Evolutionary conservation across 2,113 vertebrate species (phyloP).

Genomic region (Phrynocephalus versicolor): DNA sequence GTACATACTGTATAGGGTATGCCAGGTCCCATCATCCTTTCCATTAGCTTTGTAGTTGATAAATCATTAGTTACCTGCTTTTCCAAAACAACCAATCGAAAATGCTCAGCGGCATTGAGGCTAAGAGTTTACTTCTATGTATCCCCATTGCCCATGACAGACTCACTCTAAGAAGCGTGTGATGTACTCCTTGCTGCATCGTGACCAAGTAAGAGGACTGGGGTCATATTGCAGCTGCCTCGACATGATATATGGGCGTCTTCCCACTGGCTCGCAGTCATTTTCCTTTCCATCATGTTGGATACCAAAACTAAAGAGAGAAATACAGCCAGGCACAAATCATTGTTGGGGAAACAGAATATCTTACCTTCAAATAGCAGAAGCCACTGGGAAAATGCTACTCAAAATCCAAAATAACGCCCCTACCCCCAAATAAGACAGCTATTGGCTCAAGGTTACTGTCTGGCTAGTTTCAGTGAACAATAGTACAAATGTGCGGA

Average conservation of each 20-base stretch:
- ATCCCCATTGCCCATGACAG: background rate
- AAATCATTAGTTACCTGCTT: background rate
- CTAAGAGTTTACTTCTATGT: background rate
- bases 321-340: slow-evolving; percentile 1
- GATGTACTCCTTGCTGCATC: slow-evolving; percentile 97
- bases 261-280: slow-evolving; percentile 88
- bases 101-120: background rate
- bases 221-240: slow-evolving; percentile 94
- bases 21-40: background rate
- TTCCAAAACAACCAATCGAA: background rate
- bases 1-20: background rate
- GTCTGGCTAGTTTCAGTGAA: background rate
- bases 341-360: background rate
- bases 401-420: background rate
- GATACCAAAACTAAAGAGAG: slow-evolving; percentile 89
- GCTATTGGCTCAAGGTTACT: background rate
- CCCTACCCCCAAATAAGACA: no score
- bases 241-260: slow-evolving; percentile 93
- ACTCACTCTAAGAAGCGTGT: slow-evolving; percentile 97
- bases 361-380: background rate
- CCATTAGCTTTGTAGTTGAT: no score
- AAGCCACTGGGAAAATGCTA: background rate
- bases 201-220: slow-evolving; percentile 93
- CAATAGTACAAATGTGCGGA: no score
- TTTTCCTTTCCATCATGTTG: slow-evolving; percentile 97